Evolutionary conservation across 1,140 invertebrate genomes (phyloP), one percentile per base, ranked within the genome.

Genomic region (Orius laevigatus): DNA sequence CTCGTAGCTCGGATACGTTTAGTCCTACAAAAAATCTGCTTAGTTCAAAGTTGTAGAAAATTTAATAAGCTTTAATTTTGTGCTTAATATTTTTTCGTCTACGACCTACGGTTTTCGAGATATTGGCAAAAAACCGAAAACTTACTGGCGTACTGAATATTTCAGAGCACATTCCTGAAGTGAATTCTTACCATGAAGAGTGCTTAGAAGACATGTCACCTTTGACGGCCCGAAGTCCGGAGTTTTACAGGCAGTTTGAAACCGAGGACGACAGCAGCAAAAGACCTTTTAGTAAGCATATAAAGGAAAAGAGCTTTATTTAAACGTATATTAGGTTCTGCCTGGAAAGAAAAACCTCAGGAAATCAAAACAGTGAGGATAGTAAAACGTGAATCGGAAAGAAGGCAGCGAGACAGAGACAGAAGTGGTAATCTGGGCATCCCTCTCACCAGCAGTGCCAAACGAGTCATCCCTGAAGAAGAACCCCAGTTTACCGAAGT

Each of bases 301-400:
- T 34, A 49, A 42, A 42, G 12, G 5, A 3, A 50, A 35, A 5
- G 8, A 34, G 33, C 4, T 56, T 49, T 50, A 44, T 40, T 12
- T 42, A 35, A 19, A 20, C 48, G 25, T 58, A 51, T 54, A 47
- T 54, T 58, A 82, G 81, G 76, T 49, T 75, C 84, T 52, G 66
- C 85, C 31, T 77, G 81, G 1, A 78, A 76, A 62, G 79, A 86
- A 34, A 86, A 91, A 57, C 83, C 82, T 53, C 81, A 80, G 61
- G 84, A 88, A 64, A 86, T 88, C 18, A 89, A 90, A 70, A 93
- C 90, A 1, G 88, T 94, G 16, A 72, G 90, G 47, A 91, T 92
- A 58, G 88, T 94, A 0, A 94, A 94, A 67, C 66, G 88, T 18
- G 87, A 91, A 60, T 85, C 85, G 16, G 88, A 91, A 62, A 70